Evolutionary conservation across 2,888 invertebrate genomes (phyloP), one percentile per base, ranked within the genome.

Genomic region (Mongoloraphidia duomilia): DNA sequence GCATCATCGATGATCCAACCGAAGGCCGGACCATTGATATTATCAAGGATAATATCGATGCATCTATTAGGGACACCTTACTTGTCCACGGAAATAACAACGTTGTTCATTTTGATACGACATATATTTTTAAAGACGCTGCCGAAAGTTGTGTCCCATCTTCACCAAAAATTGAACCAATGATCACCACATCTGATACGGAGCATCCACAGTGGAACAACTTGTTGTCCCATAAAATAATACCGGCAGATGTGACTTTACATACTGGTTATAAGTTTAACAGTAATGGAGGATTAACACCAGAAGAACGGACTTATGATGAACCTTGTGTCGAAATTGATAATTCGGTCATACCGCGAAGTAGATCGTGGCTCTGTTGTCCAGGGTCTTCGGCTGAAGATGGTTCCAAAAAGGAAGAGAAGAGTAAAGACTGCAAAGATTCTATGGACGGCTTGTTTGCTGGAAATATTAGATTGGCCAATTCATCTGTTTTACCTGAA

Each of bases 51-150:
- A 26, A 26, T 6, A 26, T 26, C 26, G 26, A 26, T 26, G 26
- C 26, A 26, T 26, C 26, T 26, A 3, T 26, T 26, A 26, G 26
- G 26, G 26, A 26, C 26, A 26, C 26, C 26, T 26, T 26, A 26
- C 26, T 26, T 26, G 26, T 26, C 5, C 26, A 26, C 26, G 26
- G 26, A 26, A 26, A 26, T 26, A 26, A 26, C 42, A 26, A 42
- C 12, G 9, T 9, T 12, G 12, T 14, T 12, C 44, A 44, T 34
- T 40, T 34, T 48, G 48, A 48, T 39, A 66, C 68, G 57, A 70
- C 69, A 43, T 76, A 77, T 62, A 75, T 74, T 11, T 76, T 77
- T 54, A 75, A 77, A 58, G 75, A 77, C 53, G 75, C 77, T 51
- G 71, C 73, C 0, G 73, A 74, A 58, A 72, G 26, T 26, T 26